Base-by-base conservation (phyloP, 1,140 invertebrate species). In the Drosophila persimilis region DNA sequence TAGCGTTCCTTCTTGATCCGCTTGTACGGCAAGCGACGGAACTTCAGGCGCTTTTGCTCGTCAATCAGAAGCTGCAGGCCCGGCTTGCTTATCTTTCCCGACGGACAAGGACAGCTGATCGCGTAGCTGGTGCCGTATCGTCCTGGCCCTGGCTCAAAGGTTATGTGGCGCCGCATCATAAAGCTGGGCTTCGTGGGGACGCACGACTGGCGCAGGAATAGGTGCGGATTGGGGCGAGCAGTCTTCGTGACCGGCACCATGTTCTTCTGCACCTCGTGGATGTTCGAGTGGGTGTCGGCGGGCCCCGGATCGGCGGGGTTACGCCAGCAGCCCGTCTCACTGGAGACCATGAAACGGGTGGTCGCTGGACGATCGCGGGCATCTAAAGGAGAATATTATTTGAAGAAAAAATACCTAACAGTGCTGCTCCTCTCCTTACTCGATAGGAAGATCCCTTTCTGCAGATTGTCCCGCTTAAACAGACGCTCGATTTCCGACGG, bases 381-480 rank as follows among this genome's bases (percentile, higher is more conserved):
- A 88, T 90, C 89, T 90, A 22, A 13, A 35, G 43, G 1, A n/a
- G 6, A 0, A 1, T n/a, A 11, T 29, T 15, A 6, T 11, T 46
- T 46, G 4, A n/a, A 15, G 3, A 11, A 51, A 2, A 3, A 15
- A 43, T 7, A 3, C 9, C 20, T 54, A 1, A 0, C 15, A 8
- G 4, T 31, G 8, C 31, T 1, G 8, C 31, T 31, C 17, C 7
- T 3, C 39, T 13, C 44, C 83, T 77, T 65, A 90, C 89, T 90
- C 24, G 84, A 73, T 5, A 90, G 26, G 20, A 90, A 90, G 4
- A 86, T 67, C 13, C 89, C 89, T 46, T 90, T 90, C 2, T 77
- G 64, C 9, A 39, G 50, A 13, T 90, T 84, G n/a, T 76, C 74
- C 0, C 78, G 54, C 6, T 31, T 71, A 5, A 52, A 51, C 0